Evolutionary conservation across 2,888 invertebrate genomes (phyloP), one percentile per base, ranked within the genome.

Genomic region (Archips xylosteana): DNA sequence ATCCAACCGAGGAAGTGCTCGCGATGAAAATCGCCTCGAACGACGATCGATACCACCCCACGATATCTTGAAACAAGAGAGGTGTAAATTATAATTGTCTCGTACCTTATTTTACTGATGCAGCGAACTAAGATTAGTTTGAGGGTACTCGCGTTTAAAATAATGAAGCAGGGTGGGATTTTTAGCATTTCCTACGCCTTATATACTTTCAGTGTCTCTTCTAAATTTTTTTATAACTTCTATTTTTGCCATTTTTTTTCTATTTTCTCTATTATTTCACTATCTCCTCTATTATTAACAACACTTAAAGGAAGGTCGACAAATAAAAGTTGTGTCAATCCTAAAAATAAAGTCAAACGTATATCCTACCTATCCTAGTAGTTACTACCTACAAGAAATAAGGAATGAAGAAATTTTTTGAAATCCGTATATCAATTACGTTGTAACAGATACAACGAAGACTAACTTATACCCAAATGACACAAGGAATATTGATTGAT

Each of bases 401-500:
- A 54, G 23, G 6, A 57, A 12, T 12, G 0, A 54, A 23, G 10
- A 54, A 23, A 3, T 12, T 10, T 57, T 32, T 12, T 57, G 32
- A 32, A 12, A 4, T 32, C 12, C 32, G 12, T 12, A 10, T 1
- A 32, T 32, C 32, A 57, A 12, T 57, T 57, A 32, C 12, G 32
- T 57, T 32, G 32, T 32, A 2, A 57, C 10, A 32, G 10, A 57
- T 57, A 57, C 57, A 39, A 39, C 6, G 10, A 2, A 32, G 8
- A 32, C 57, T 12, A 75, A 64, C 61, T 71, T 76, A 77, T 75
- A 78, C 79, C 81, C 81, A 79, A 80, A 81, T 82, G 82, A 80
- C 80, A 83, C 77, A 82, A 82, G 81, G 79, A 78, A 81, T 87
- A 89, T 90, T 85, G 87, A 91, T 88, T 87, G 88, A 85, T 85